phyloP scores from a whole-genome alignment of 2,797 vertebrate species.

The Carcharodon carcharias region DNA sequence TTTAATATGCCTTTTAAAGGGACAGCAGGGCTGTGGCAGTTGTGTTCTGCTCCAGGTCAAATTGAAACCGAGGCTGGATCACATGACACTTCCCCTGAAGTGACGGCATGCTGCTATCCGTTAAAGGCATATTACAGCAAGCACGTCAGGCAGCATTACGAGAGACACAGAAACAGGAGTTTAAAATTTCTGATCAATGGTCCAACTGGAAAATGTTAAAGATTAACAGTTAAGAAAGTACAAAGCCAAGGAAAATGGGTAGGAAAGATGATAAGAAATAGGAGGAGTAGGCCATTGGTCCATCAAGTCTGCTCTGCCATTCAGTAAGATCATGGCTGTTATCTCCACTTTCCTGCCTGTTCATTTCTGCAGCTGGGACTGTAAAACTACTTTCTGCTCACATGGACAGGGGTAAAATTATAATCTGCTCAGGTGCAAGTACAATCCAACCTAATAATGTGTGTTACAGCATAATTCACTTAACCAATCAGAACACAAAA shows the following conservation, averaged over 20 bases:
- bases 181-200: neutral
- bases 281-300: neutral
- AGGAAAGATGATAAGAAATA: neutral
- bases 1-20: no score
- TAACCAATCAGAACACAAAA: no score
- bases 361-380: constrained; percentile 5
- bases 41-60: no score
- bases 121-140: no score
- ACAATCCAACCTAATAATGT: neutral
- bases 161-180: neutral
- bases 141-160: no score
- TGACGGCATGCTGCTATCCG: no score
- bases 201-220: neutral
- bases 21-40: no score
- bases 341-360: no score
- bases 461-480: neutral
- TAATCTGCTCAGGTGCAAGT: neutral
- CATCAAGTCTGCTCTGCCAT: neutral
- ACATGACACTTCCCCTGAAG: no score
- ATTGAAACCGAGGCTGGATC: no score
- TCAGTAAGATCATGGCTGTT: no score
- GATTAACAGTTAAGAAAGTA: neutral
- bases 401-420: neutral
- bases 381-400: neutral
- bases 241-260: neutral